Conservation (phyloP, 2,888 invertebrate genomes). For the Notodonta dromedarius region DNA sequence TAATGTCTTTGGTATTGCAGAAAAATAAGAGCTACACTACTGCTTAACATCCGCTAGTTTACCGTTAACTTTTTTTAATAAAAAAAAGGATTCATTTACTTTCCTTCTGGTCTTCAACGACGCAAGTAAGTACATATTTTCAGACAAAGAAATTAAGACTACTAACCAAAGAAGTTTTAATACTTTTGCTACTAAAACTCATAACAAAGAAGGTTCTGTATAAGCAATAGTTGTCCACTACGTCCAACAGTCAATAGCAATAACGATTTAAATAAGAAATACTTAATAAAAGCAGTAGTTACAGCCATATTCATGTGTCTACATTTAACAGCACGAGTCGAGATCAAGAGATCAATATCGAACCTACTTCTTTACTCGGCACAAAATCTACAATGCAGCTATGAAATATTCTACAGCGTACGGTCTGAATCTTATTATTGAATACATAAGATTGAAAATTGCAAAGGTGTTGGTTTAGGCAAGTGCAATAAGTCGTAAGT, state of each 20-base stretch:
- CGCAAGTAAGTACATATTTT: too few relatives aligned
- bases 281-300: conserved; percentile 61
- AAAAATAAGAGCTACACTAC: too few relatives aligned
- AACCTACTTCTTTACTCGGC: conserved; percentile 53
- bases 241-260: conserved; percentile 9
- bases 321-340: conserved; percentile 55
- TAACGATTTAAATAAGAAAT: conserved; percentile 36
- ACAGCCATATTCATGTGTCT: conserved; percentile 60
- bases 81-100: too few relatives aligned
- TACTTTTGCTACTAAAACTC: conserved; percentile 7
- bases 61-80: too few relatives aligned
- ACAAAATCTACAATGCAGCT: conserved; percentile 33
- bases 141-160: too few relatives aligned
- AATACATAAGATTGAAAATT: conserved; percentile 16
- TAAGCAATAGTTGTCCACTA: conserved; percentile 3
- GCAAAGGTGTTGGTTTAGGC: conserved; percentile 9
- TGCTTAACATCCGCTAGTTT: too few relatives aligned
- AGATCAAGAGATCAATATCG: conserved; percentile 70
- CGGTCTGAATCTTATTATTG: conserved; percentile 8
- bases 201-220: too few relatives aligned
- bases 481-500: conserved; percentile 23
- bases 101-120: too few relatives aligned
- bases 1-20: too few relatives aligned
- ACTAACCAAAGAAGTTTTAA: too few relatives aligned
- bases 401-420: conserved; percentile 6